A percentile compares a stretch with the other conserved stretches of the same genome.
Evolutionary conservation across 1,140 invertebrate species (phyloP).

Genomic region (Pseudomyrmex dendroicus): DNA sequence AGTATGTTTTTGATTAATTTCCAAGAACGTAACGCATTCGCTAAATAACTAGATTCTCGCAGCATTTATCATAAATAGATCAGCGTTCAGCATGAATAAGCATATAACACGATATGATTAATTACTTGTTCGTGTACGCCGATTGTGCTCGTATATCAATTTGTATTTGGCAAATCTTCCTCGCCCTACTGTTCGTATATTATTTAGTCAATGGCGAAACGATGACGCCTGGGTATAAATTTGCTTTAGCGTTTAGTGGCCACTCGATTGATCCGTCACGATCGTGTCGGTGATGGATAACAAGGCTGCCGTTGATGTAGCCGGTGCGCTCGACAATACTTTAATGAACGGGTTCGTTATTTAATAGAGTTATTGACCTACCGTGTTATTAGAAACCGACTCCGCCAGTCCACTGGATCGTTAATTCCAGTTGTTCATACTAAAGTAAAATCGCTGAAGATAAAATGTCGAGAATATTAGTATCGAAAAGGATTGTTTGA

Average conservation of each 20-base stretch:
- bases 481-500: background rate
- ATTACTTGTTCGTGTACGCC: background rate
- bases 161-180: constrained; percentile 2
- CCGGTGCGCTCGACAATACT: background rate
- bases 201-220: constrained; percentile 35
- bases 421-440: constrained; percentile 17
- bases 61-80: constrained; percentile 1
- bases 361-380: constrained; percentile 17
- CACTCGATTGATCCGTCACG: constrained; percentile 21
- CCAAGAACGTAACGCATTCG: background rate
- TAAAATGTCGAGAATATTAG: background rate
- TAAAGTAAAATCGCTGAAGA: background rate
- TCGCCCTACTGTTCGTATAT: constrained; percentile 20
- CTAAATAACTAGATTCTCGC: background rate
- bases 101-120: background rate
- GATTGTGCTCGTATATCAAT: background rate
- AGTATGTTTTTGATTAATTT: background rate
- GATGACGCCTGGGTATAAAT: constrained; percentile 38
- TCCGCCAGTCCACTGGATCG: background rate
- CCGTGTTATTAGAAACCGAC: constrained; percentile 31
- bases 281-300: constrained; percentile 12
- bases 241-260: constrained; percentile 27
- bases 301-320: background rate
- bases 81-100: background rate
- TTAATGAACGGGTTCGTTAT: constrained; percentile 18